Base-by-base conservation (phyloP, 2,797 vertebrate genomes). In the Bucorvus abyssinicus region DNA sequence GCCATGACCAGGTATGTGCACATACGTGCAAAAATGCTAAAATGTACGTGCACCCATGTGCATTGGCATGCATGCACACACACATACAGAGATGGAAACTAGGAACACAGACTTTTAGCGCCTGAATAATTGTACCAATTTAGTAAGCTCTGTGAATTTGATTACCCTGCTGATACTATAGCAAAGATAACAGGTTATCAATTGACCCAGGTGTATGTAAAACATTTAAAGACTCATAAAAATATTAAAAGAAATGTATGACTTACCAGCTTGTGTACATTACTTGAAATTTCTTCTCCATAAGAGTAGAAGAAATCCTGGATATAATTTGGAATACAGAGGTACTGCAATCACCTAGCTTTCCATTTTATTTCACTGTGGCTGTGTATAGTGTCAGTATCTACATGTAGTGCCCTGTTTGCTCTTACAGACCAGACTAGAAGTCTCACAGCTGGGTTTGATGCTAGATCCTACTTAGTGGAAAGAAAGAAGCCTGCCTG, bases 401-500 rank as follows among this genome's bases (percentile, higher is more conserved):
- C 94, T 96, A 90, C 42, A n/a, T 27, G 27, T 86, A 93, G 82
- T 89, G 82, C 61, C 84, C 75, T 93, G 67, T 91, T 91, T 60
- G 57, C 52, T 96, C 69, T 87, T 69, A 55, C 30, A 82, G 53
- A 92, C 61, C 53, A 85, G 94, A 69, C 91, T 80, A 92, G 70
- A 88, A 96, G 79, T 94, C 77, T 97, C 81, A 95, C 85, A 95
- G 83, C 94, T 96, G 68, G 67, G 50, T 90, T 93, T 97, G 95
- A 96, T 86, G 96, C 93, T 81, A 87, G 79, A 95, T 93, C 94
- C 84, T 92, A 80, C 77, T 55, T 65, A 87, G 84, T 95, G 87
- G 84, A 85, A 96, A 91, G 91, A 95, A 89, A 95, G 87, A 93
- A 95, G 71, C 12, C 47, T 87, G 85, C 94, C 91, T 76, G 81